Evolutionary conservation across 2,888 invertebrate species (phyloP), one percentile per base, ranked within the genome.

Genomic region (Heliconius aoede): DNA sequence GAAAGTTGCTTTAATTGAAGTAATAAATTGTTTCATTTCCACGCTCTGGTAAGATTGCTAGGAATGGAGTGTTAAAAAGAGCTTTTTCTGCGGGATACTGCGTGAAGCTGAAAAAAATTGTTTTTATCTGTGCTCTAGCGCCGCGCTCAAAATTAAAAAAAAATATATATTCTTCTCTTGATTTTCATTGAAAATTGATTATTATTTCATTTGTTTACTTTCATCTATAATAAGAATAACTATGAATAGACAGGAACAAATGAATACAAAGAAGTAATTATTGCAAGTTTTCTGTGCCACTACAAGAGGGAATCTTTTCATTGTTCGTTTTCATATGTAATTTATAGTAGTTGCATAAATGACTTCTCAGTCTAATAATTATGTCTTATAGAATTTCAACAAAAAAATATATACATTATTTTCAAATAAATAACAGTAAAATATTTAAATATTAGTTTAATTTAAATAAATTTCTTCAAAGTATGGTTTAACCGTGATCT

Each of bases 401-500:
- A 3, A 64, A 51, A 68, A 18, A 46, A 24, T 32, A 62, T 36
- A 40, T 5, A 24, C 40, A 15, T 11, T 7, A 46, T 9, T 67
- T 67, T 28, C 24, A 55, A 55, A 11, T 55, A 32, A 55, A 30
- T 55, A 69, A 51, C 4, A 18, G n/a, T 28, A 28, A 68, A 11
- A 24, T 18, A n/a, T 18, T 64, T 62, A 36, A 73, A 18, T 26
- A 32, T 36, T 24, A 8, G 11, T 40, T 36, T 24, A 72, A 32
- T 60, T 61, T 36, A n/a, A 26, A 26, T 21, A 26, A 24, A 21
- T 60, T 40, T 40, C 36, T 36, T 36, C 36, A 40, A 40, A 24
- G 58, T 79, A 78, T 78, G 80, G 80, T 81, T 81, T 80, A 81
- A 77, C 78, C 76, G 30, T 79, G 77, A 80, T 77, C 78, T 81